Conservation (phyloP, 2,797 vertebrate species). For the Chromis chromis region DNA sequence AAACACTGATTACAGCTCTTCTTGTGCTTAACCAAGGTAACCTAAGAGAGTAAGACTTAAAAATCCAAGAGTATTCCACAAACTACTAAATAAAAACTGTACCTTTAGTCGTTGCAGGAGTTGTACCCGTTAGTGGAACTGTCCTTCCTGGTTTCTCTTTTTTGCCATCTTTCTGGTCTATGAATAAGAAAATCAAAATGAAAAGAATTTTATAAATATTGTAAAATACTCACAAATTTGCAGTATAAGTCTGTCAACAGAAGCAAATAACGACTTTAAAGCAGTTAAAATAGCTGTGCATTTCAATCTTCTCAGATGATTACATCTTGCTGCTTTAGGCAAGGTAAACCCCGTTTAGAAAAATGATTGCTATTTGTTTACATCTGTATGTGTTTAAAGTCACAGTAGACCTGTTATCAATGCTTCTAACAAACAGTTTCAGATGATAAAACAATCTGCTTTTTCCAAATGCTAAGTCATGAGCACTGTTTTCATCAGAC, state of each 20-base stretch:
- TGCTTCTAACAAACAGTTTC: no score
- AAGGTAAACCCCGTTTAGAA: background rate
- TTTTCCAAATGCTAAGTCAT: background rate
- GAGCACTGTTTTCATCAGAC: background rate
- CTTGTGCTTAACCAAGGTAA: background rate
- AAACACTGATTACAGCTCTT: background rate
- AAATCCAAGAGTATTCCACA: background rate
- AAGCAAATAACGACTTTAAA: background rate
- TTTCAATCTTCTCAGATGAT: background rate
- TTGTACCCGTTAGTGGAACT: constrained; percentile 77
- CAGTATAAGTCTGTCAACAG: background rate
- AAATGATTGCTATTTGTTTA: background rate
- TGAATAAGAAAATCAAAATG: constrained; percentile 42
- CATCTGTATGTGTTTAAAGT: background rate
- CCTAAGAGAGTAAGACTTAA: background rate
- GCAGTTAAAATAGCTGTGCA: background rate
- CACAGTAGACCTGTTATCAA: background rate
- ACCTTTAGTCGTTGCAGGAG: constrained; percentile 84
- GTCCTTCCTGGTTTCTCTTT: constrained; percentile 88
- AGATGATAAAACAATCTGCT: no score
- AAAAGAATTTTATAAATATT: background rate
- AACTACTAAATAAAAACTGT: background rate
- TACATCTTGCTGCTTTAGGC: background rate
- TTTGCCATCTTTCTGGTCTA: constrained; percentile 90
- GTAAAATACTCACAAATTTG: background rate